Evolutionary conservation across 2,113 vertebrate species (phyloP).

Genomic region (Camelus bactrianus): DNA sequence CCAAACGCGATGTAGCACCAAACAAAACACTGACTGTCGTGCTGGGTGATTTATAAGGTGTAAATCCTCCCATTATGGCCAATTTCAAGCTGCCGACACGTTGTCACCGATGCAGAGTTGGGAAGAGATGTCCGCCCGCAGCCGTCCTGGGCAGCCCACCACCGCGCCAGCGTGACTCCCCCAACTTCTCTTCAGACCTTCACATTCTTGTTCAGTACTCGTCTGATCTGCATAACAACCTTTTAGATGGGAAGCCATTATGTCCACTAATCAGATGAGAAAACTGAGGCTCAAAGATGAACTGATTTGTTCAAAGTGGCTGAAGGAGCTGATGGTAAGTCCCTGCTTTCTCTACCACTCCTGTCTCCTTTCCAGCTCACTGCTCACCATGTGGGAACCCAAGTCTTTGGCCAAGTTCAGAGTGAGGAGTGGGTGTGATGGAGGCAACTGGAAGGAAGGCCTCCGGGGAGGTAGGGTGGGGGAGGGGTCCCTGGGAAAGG

Average conservation of each 20-base stretch:
- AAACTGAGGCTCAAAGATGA: not conserved
- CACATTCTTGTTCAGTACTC: fast-evolving
- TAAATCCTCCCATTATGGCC: not conserved
- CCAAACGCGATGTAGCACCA: too few relatives aligned
- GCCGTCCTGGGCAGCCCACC: not conserved
- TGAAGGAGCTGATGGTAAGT: not conserved
- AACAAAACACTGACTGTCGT: not conserved
- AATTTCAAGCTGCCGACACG: fast-evolving
- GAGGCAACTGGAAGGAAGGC: not conserved
- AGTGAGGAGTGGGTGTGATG: not conserved
- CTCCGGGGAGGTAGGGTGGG: not conserved
- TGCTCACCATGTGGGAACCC: too few relatives aligned
- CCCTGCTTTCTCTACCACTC: not conserved
- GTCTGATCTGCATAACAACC: not conserved
- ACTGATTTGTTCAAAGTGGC: not conserved
- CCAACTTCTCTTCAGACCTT: not conserved
- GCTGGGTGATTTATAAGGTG: not conserved
- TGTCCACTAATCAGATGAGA: not conserved
- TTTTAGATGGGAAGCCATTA: not conserved
- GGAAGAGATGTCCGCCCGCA: fast-evolving
- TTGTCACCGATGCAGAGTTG: too few relatives aligned
- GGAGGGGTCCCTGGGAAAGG: not conserved
- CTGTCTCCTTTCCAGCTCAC: not conserved
- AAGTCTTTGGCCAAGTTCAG: not conserved
- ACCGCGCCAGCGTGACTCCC: not conserved